Base-by-base conservation (phyloP, 2,797 vertebrate species). In the Loriculus beryllinus region DNA sequence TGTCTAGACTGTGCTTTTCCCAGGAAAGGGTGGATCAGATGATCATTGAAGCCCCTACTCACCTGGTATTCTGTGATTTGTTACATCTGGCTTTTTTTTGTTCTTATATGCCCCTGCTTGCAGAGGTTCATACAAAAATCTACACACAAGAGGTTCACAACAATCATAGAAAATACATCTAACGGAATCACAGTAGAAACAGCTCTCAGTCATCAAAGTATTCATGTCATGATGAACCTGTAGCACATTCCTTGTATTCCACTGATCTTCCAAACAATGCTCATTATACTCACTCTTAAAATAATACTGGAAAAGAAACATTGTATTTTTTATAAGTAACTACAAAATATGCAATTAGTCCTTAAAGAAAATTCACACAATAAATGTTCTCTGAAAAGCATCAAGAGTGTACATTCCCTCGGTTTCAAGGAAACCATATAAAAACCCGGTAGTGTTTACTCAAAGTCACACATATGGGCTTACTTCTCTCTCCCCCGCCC, bases 351-450 rank as follows among this genome's bases (percentile, higher is more conserved):
- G 11, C 22, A 11, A 56, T n/a, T 35, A 56, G 12, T 47, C 35
- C 23, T 40, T 54, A 57, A 64, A 83, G 60, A 85, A 89, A 71
- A 71, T 17, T 48, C 43, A 75, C 6, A 19, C 31, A 26, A 84
- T 26, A 79, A 59, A 89, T 19, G 54, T 20, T 87, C n/a, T 68
- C 82, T 72, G 65, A 81, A 88, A 91, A 88, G 57, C 49, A 49
- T 17, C 22, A 85, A 81, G 43, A 45, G 65, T 17, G 33, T 10
- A 28, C 7, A 35, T 67, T 83, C 31, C 49, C 75, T 62, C 59
- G n/a, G 47, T 70, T 94, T 96, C 77, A 90, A 91, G 87, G 63
- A 86, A 87, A 60, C 51, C 70, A 56, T 48, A 67, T 7, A 82
- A 93, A 86, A 93, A 29, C 12, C 29, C 47, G 12, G 10, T 14